Evolutionary conservation across 2,113 vertebrate species (phyloP).

Genomic region (Tragelaphus scriptus): DNA sequence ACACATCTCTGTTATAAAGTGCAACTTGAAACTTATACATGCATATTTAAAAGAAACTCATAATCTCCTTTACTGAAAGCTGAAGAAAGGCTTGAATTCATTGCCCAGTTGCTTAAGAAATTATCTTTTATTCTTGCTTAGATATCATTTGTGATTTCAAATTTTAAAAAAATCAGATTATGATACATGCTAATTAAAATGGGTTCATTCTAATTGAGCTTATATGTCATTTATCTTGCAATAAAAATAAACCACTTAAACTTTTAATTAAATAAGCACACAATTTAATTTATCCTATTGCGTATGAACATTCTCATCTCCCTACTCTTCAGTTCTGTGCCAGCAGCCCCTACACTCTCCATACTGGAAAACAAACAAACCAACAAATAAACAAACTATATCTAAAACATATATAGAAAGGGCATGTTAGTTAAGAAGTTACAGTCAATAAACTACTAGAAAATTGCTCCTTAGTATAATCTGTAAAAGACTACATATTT

Average conservation of each 20-base stretch:
- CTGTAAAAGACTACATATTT: slow-evolving; percentile 45
- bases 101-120: slow-evolving; percentile 34
- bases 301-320: slow-evolving; percentile 43
- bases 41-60: slow-evolving; percentile 43
- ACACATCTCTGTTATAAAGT: slow-evolving; percentile 36
- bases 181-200: slow-evolving; percentile 53
- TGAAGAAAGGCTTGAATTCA: slow-evolving; percentile 45
- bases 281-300: slow-evolving; percentile 58
- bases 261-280: slow-evolving; percentile 69
- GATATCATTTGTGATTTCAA: slow-evolving; percentile 43
- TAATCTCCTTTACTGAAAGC: slow-evolving; percentile 45
- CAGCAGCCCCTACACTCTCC: not conserved
- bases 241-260: slow-evolving; percentile 61
- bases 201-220: slow-evolving; percentile 45
- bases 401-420: slow-evolving; percentile 51
- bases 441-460: slow-evolving; percentile 29
- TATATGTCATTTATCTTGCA: slow-evolving; percentile 49
- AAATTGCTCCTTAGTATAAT: slow-evolving; percentile 45
- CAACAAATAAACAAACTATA: not conserved
- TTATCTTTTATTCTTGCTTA: slow-evolving; percentile 40
- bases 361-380: slow-evolving; percentile 51
- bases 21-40: slow-evolving; percentile 35
- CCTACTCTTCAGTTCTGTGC: slow-evolving; percentile 33
- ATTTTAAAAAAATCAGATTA: slow-evolving; percentile 47
- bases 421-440: slow-evolving; percentile 35